Base-by-base conservation (phyloP, 2,113 vertebrate genomes). In the Promerops cafer region DNA sequence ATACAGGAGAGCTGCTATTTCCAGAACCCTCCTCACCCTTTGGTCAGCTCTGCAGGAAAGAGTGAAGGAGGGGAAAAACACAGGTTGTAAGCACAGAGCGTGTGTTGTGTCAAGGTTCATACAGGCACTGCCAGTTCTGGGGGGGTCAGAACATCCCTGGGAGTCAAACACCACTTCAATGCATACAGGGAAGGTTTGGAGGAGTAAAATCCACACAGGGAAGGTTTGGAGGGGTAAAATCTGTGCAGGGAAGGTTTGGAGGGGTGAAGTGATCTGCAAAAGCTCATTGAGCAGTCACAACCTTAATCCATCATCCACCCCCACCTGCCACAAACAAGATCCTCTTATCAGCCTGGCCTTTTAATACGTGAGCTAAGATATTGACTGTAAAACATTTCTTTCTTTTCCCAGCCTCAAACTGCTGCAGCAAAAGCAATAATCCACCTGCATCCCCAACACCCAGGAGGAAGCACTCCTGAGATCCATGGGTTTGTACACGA, bases 71-170 rank as follows among this genome's bases (percentile, higher is more conserved):
- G 31, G 24, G 7, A 42, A 68, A 21, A 44, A 1, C 10, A 22
- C 45, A 5, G 7, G 37, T 6, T 47, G 52, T 4, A n/a, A 65
- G 27, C 27, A n/a, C 60, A 35, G 35, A 65, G 37, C 0, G 0
- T 1, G 49, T 26, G 33, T 5, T 22, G 71, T 47, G 45, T n/a
- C 39, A 27, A 11, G 28, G 14, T 13, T 68, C 52, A 35, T 44
- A 21, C 20, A 61, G 42, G 28, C 79, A 45, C 33, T 23, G 4
- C 16, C 45, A 42, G 16, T 40, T 72, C 60, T 71, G 40, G 1
- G 1, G 12, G 39, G 31, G 15, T 64, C 57, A 63, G 49, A 80
- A 52, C 37, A 71, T 7, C 35, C 44, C 72, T 10, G 39, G 1
- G 19, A 50, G 44, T 37, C 26, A 50, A 89, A 50, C 14, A 42